Evolutionary conservation across 64 coral and sea anemone genomes (phyloP).

Genomic region (Stichodactyla helianthus): DNA sequence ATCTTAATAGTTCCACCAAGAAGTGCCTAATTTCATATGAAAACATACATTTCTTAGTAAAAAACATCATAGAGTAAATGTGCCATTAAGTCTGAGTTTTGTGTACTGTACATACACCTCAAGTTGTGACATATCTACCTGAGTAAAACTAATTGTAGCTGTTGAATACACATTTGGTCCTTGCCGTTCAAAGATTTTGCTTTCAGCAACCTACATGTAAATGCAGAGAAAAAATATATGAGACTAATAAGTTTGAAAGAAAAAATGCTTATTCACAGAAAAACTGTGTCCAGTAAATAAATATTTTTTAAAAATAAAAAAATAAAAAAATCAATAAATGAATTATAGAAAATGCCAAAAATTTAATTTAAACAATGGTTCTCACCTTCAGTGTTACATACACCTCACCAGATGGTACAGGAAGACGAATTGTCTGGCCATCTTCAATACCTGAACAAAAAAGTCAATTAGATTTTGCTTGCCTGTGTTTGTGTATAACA

Average conservation of each 20-base stretch:
- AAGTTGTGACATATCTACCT: slow-evolving; percentile 34
- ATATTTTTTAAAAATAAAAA: no score
- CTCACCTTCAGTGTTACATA: slow-evolving; percentile 89
- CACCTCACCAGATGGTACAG: slow-evolving; percentile 76
- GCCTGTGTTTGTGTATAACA: not conserved
- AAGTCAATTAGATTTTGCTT: not conserved
- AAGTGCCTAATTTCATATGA: slow-evolving; percentile 72
- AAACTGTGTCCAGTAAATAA: no score
- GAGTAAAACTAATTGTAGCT: slow-evolving; percentile 84
- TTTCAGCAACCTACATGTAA: slow-evolving; percentile 65
- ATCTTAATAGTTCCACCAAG: slow-evolving; percentile 72
- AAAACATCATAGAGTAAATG: not conserved
- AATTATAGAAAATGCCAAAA: not conserved
- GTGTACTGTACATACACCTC: no score
- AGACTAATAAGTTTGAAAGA: no score
- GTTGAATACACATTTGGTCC: slow-evolving; percentile 74
- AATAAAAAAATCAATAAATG: no score
- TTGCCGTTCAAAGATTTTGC: slow-evolving; percentile 90
- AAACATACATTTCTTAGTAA: not conserved
- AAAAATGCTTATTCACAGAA: no score
- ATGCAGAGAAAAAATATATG: no score
- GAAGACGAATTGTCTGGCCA: slow-evolving; percentile 89
- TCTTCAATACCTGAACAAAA: slow-evolving; percentile 76
- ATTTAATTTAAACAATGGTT: no score
- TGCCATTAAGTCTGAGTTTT: no score